Percentiles rank a stretch among this genome's conserved stretches.
phyloP scores from a whole-genome alignment of 2,888 invertebrate genomes.

The Amblyjoppa fuscipennis region DNA sequence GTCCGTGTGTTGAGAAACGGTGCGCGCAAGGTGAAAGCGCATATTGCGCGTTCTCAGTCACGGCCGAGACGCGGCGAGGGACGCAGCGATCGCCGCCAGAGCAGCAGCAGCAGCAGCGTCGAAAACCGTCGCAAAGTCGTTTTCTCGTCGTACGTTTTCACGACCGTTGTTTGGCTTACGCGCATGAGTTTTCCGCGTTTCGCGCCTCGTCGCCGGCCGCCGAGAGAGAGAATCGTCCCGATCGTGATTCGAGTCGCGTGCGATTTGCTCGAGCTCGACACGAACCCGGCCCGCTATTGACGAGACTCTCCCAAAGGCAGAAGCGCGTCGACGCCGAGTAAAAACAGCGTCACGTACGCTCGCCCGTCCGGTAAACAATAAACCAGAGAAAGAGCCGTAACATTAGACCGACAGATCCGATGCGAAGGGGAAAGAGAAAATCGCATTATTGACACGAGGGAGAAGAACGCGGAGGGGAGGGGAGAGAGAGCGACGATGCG shows the following conservation, averaged over 20 bases:
- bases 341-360: neutral
- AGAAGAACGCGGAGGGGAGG: slow-evolving; percentile 7
- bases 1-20: slow-evolving; percentile 43
- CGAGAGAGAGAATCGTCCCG: neutral
- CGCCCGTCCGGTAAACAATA: neutral
- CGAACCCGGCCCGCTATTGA: slow-evolving; percentile 12
- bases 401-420: neutral
- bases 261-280: slow-evolving; percentile 41
- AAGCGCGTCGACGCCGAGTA: neutral
- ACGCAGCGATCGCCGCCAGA: slow-evolving; percentile 66
- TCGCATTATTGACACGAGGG: neutral
- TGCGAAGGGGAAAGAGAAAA: slow-evolving; percentile 1
- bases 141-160: neutral
- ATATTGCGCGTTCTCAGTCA: slow-evolving; percentile 83
- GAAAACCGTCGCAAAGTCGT: slow-evolving; percentile 35
- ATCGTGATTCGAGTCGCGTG: slow-evolving; percentile 46
- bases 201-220: neutral
- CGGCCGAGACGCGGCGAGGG: slow-evolving; percentile 82
- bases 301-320: neutral
- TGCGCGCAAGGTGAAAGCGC: slow-evolving; percentile 82
- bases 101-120: slow-evolving; percentile 5
- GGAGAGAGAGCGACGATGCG: neutral
- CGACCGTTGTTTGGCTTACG: neutral
- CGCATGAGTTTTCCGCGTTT: neutral
- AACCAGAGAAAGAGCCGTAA: neutral